Evolutionary conservation across 2,888 invertebrate species (phyloP).

Genomic region (Merodon equestris): DNA sequence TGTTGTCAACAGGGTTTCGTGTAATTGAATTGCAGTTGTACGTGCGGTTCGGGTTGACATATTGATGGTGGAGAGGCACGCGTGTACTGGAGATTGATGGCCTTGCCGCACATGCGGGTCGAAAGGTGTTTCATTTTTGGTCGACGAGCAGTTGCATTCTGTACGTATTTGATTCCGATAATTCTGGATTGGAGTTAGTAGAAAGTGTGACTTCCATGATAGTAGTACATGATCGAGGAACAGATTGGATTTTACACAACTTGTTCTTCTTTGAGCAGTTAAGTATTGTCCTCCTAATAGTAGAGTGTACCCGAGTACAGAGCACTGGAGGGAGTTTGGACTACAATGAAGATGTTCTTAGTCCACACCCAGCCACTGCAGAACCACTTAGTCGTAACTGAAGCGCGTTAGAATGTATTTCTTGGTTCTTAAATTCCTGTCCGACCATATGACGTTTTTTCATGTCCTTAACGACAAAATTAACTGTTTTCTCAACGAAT

Average conservation of each 20-base stretch:
- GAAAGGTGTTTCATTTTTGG: conserved; percentile 27
- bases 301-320: no score
- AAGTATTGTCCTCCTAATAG: no score
- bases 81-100: conserved; percentile 22
- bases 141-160: neutral
- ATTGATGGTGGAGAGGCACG: conserved; percentile 18
- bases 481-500: neutral
- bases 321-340: no score
- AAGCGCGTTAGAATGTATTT: neutral
- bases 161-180: neutral
- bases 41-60: conserved; percentile 24
- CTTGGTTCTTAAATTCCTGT: neutral
- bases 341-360: no score
- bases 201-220: neutral
- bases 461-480: neutral
- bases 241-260: no score
- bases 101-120: conserved; percentile 30
- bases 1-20: conserved; percentile 40
- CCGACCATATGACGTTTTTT: conserved; percentile 5
- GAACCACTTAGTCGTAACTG: neutral
- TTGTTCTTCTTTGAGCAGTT: neutral
- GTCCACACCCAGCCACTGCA: neutral
- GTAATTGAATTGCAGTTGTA: conserved; percentile 42
- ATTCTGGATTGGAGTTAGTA: neutral
- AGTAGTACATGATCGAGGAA: no score